Percentiles rank a stretch among this genome's conserved stretches.
Conservation (phyloP, 2,797 vertebrate species). For the Oreochromis mossambicus region DNA sequence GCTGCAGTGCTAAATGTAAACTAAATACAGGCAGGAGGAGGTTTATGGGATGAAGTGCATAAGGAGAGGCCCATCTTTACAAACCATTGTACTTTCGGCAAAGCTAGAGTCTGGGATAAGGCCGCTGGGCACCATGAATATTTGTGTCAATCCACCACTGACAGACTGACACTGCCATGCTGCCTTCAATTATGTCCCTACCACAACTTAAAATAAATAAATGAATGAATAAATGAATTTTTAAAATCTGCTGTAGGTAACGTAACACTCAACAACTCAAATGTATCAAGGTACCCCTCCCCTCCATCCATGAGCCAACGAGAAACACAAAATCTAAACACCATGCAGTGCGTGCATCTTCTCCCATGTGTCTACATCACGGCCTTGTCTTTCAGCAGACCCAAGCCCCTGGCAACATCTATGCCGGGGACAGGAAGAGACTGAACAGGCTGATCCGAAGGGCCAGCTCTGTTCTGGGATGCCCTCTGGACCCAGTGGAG, state of each 20-base stretch:
- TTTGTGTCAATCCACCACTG: not conserved
- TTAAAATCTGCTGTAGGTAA: not conserved
- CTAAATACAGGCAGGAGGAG: not conserved
- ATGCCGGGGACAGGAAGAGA: too few relatives aligned
- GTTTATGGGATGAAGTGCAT: not conserved
- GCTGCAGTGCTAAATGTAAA: not conserved
- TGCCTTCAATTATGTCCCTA: not conserved
- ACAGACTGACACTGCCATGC: not conserved
- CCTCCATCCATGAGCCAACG: not conserved
- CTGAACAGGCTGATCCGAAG: too few relatives aligned
- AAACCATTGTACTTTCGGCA: not conserved
- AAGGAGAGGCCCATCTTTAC: not conserved
- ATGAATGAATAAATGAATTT: not conserved
- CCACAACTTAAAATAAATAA: not conserved
- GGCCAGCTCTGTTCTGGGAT: too few relatives aligned
- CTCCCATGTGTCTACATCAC: conserved; percentile 28
- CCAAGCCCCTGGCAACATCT: too few relatives aligned
- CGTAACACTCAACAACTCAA: not conserved
- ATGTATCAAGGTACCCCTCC: not conserved
- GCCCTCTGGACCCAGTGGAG: too few relatives aligned
- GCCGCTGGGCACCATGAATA: not conserved
- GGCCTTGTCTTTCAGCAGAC: conserved; percentile 34
- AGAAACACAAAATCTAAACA: conserved; percentile 31
- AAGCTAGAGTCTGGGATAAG: not conserved
- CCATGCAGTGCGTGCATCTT: conserved; percentile 8